A percentile compares a stretch with the other conserved stretches of the same genome.
Conservation (phyloP, 2,888 invertebrate species). For the Erpobdella octoculata region DNA sequence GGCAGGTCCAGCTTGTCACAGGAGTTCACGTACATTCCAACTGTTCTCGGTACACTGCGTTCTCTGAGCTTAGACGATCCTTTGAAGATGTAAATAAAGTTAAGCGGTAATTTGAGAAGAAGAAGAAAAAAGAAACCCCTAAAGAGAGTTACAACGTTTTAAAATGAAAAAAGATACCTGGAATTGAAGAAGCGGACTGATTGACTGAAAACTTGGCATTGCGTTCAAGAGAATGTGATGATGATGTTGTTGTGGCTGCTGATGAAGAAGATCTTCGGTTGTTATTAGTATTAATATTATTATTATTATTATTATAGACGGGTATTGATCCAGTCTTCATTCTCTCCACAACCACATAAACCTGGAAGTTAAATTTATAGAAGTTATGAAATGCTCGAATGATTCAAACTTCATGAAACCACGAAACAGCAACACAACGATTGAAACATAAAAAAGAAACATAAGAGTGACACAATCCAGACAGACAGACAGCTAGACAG, state of each 20-base stretch:
- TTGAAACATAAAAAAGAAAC: too few species aligned
- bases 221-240: conserved; percentile 7
- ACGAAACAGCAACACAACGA: too few species aligned
- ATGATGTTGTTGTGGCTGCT: background rate
- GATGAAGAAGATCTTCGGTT: conserved; percentile 8
- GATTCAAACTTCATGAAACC: too few species aligned
- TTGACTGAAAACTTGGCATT: background rate
- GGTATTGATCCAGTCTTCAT: conserved; percentile 21
- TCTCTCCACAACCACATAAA: background rate
- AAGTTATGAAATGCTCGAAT: too few species aligned
- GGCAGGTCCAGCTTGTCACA: background rate
- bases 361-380: too few species aligned
- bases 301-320: too few species aligned
- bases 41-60: conserved; percentile 21
- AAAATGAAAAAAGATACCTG: background rate
- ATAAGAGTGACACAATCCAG: too few species aligned
- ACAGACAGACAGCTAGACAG: too few species aligned
- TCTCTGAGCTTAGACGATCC: conserved; percentile 14
- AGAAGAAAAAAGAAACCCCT: too few species aligned
- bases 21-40: conserved; percentile 8
- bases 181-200: background rate
- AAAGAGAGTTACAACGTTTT: too few species aligned
- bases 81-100: background rate
- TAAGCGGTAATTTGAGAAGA: too few species aligned
- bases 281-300: too few species aligned